Evolutionary conservation across 2,797 vertebrate species (phyloP).

Genomic region (Pygocentrus nattereri): DNA sequence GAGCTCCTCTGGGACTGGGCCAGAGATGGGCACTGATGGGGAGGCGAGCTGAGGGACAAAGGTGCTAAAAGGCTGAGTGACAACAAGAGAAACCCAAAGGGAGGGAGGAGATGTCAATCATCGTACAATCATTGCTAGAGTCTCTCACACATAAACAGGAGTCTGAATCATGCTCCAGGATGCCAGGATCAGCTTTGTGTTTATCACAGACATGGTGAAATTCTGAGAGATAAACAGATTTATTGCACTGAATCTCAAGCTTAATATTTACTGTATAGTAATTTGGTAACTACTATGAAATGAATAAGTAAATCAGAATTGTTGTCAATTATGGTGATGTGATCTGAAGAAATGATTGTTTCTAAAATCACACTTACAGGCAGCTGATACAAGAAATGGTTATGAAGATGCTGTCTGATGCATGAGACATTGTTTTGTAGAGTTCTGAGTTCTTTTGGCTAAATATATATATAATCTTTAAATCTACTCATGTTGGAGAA

Average conservation of each 20-base stretch:
- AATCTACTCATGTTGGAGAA: too few relatives aligned
- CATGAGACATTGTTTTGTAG: too few relatives aligned
- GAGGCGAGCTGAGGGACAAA: slow-evolving; percentile 79
- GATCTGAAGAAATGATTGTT: too few relatives aligned
- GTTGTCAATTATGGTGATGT: too few relatives aligned
- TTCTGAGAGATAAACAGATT: slow-evolving; percentile 3
- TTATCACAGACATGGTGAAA: neutral
- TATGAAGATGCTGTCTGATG: too few relatives aligned
- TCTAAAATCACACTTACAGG: too few relatives aligned
- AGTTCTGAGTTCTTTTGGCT: too few relatives aligned
- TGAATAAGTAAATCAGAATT: too few relatives aligned
- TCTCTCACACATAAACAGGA: slow-evolving; percentile 29
- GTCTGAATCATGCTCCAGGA: slow-evolving; percentile 30
- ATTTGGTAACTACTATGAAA: neutral
- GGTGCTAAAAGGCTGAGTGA: slow-evolving; percentile 94
- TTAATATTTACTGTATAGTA: neutral
- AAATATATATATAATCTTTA: too few relatives aligned
- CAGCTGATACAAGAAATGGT: too few relatives aligned
- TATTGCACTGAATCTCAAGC: neutral
- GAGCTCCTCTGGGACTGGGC: slow-evolving; percentile 60
- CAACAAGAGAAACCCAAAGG: slow-evolving; percentile 79
- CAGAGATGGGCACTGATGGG: slow-evolving; percentile 43
- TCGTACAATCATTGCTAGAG: slow-evolving; percentile 66
- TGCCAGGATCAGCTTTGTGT: neutral
- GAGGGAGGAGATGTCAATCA: slow-evolving; percentile 72